Evolutionary conservation across 2,113 vertebrate genomes (phyloP).

Genomic region (Siniperca chuatsi): DNA sequence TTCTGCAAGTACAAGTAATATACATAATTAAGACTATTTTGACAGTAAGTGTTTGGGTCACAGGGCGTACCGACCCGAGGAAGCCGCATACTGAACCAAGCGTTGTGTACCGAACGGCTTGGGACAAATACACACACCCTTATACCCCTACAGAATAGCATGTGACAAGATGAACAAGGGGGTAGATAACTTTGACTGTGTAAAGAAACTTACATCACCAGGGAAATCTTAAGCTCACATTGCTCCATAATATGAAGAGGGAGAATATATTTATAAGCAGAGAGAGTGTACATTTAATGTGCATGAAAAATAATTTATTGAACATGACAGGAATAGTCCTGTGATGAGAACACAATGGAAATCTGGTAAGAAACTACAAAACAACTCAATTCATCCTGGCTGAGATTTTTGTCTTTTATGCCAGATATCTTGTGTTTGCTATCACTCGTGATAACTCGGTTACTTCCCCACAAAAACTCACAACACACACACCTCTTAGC

Average conservation of each 20-base stretch:
- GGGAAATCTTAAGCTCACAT: neutral
- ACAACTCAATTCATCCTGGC: neutral
- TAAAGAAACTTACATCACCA: neutral
- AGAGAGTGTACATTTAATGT: neutral
- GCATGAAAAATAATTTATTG: neutral
- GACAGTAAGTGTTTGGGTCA: too few relatives aligned
- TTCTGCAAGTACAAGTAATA: too few relatives aligned
- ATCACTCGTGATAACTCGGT: conserved; percentile 26
- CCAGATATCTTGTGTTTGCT: conserved; percentile 7
- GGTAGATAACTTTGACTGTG: neutral
- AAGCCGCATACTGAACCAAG: too few relatives aligned
- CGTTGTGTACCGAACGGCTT: too few relatives aligned
- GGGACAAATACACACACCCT: too few relatives aligned
- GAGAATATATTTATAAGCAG: neutral
- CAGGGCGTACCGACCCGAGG: too few relatives aligned
- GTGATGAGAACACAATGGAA: neutral
- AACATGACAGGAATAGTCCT: neutral
- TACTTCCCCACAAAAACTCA: conserved; percentile 29
- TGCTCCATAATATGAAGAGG: neutral
- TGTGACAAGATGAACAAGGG: neutral
- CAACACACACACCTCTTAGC: conserved; percentile 68
- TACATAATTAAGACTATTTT: too few relatives aligned
- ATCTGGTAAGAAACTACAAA: neutral
- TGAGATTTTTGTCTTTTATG: conserved; percentile 13
- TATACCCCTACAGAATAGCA: neutral